These are phyloP conservation scores for Meloidogyne floridensis DNA, from an alignment of 1,140 invertebrate species.

Conservation along the genomic window DNA sequence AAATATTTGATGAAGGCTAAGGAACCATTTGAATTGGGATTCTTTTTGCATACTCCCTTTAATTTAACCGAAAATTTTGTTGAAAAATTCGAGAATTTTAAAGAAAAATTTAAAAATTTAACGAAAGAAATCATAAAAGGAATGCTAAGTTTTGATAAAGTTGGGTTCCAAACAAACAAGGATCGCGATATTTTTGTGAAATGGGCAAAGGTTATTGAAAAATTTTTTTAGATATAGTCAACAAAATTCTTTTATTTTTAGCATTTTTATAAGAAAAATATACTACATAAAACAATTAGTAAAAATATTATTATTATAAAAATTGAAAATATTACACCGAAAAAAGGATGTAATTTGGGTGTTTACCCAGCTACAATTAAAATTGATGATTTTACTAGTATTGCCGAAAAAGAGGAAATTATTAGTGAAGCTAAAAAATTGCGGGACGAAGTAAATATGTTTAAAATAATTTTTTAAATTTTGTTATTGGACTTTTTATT, in stretches of 20 bases:
- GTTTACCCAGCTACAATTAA: slow-evolving; percentile 65
- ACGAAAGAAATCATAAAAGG: slow-evolving; percentile 59
- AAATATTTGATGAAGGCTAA: slow-evolving; percentile 43
- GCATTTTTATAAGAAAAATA: slow-evolving; percentile 41
- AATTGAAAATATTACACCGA: slow-evolving; percentile 58
- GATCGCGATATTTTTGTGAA: slow-evolving; percentile 61
- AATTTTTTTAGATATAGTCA: too few species aligned
- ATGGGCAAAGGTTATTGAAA: slow-evolving; percentile 38
- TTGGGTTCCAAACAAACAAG: slow-evolving; percentile 65
- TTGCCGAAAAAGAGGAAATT: slow-evolving; percentile 53
- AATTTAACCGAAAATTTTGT: slow-evolving; percentile 61
- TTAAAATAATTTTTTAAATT: too few species aligned
- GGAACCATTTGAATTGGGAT: neutral
- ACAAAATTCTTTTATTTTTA: slow-evolving; percentile 9
- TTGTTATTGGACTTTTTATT: too few species aligned
- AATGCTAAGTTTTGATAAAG: slow-evolving; percentile 62
- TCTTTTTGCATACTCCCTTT: neutral
- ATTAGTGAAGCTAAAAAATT: slow-evolving; percentile 54
- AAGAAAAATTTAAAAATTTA: slow-evolving; percentile 51
- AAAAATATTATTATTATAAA: slow-evolving; percentile 55
- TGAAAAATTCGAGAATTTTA: slow-evolving; percentile 4
- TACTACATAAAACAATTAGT: slow-evolving; percentile 57
- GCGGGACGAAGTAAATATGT: slow-evolving; percentile 43
- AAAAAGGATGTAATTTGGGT: slow-evolving; percentile 62
- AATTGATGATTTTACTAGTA: slow-evolving; percentile 64